Evolutionary conservation across 2,797 vertebrate genomes (phyloP), one percentile per base, ranked within the genome.

Genomic region (Acanthurus lineatus): DNA sequence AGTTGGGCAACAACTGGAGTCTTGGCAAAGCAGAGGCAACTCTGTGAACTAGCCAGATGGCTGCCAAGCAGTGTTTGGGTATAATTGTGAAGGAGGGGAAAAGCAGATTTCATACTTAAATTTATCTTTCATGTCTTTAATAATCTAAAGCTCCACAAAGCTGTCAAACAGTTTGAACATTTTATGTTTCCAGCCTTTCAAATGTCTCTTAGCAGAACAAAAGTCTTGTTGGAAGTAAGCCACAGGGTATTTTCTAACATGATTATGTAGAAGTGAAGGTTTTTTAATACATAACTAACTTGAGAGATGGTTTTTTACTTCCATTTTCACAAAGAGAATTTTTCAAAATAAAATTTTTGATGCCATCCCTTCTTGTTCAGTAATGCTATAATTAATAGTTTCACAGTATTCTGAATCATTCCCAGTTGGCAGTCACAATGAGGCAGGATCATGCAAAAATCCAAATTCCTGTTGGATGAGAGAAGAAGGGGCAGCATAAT

Each of bases 31-130:
- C 59, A 16, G 60, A 45, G 86, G 76, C 77, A 77, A 79, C 82
- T 66, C 79, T 73, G 73, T 90, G 91, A 93, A 87, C 88, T 84
- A 85, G 84, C 82, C 89, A 93, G 91, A 94, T 87, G 92, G 89
- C 90, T 93, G 88, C 90, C 89, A 91, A 92, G 89, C 77, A 77
- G 85, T 75, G 85, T 86, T 89, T 92, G 91, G 89, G 89, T 92
- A 73, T 84, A 81, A 86, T 77, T 87, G 83, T 53, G 58, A 77
- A 80, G 79, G 71, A 89, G 68, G 72, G 62, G 63, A 71, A 84
- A 82, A 69, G 59, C 78, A 83, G 82, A 77, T 81, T 91, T 88
- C 56, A 83, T 84, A 79, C 73, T 89, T 73, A 81, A 86, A 77
- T 88, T 73, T 81, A 84, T 90, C 76, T 85, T 91, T 91, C 78